Evolutionary conservation across 2,797 vertebrate genomes (phyloP).

Genomic region (Triplophysa yarkandensis): DNA sequence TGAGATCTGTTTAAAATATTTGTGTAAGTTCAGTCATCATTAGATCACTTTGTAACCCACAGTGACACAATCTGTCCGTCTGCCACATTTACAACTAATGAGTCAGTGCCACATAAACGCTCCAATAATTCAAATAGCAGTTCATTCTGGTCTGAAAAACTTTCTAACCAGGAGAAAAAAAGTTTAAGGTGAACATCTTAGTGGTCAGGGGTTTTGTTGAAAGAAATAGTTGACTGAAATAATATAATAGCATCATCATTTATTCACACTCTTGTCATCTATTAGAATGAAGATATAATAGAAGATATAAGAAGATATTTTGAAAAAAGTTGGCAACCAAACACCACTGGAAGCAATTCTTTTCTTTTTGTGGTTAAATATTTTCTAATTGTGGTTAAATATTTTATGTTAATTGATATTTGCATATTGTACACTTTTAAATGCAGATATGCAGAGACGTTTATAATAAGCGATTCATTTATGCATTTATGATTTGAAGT

Average conservation of each 20-base stretch:
- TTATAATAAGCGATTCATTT: background rate
- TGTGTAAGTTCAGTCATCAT: conserved; percentile 32
- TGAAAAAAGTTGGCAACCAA: no score
- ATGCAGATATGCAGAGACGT: no score
- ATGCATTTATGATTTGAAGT: background rate
- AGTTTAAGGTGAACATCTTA: background rate
- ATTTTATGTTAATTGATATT: no score
- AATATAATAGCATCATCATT: no score
- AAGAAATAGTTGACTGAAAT: no score
- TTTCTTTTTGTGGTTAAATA: no score
- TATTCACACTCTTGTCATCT: no score
- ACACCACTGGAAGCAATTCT: no score
- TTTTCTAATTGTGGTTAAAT: no score
- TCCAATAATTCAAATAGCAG: conserved; percentile 64
- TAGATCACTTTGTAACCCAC: conserved; percentile 39
- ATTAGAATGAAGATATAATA: no score
- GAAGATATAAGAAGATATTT: no score
- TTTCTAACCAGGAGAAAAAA: background rate
- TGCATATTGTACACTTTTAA: no score
- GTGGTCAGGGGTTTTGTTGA: background rate
- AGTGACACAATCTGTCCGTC: conserved; percentile 42
- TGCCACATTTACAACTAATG: conserved; percentile 36
- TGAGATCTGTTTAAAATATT: conserved; percentile 6
- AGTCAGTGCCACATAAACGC: conserved; percentile 53
- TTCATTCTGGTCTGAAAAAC: conserved; percentile 62